Evolutionary conservation across 2,888 invertebrate species (phyloP).

Genomic region (Salticus scenicus): DNA sequence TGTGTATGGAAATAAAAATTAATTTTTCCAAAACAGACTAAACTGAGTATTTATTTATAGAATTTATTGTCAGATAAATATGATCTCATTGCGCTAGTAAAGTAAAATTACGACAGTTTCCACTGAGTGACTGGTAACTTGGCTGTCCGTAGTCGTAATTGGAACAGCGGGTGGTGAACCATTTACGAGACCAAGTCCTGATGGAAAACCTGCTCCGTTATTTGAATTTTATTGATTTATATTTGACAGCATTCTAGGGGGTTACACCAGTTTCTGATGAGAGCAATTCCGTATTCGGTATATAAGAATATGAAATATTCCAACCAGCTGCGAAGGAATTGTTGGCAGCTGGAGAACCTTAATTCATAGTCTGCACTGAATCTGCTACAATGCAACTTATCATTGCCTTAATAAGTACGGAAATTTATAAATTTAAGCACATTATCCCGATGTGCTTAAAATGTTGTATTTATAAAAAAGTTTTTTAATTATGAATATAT

Average conservation of each 20-base stretch:
- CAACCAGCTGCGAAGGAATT: background rate
- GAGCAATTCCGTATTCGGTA: background rate
- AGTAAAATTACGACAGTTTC: background rate
- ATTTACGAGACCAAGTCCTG: background rate
- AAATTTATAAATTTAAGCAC: too few relatives aligned
- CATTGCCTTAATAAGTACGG: too few relatives aligned
- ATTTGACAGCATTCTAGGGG: background rate
- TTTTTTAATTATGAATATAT: too few relatives aligned
- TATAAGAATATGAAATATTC: background rate
- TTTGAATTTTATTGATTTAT: conserved; percentile 12
- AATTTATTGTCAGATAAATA: too few relatives aligned
- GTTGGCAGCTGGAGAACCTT: background rate
- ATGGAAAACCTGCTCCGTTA: conserved; percentile 1
- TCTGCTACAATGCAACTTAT: too few relatives aligned
- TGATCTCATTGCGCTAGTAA: too few relatives aligned
- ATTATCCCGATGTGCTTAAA: too few relatives aligned
- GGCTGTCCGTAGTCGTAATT: background rate
- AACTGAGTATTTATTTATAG: too few relatives aligned
- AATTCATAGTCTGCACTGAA: too few relatives aligned
- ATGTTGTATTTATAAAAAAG: too few relatives aligned
- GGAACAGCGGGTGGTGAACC: background rate
- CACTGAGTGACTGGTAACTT: background rate
- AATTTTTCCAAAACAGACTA: too few relatives aligned
- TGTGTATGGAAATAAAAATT: too few relatives aligned
- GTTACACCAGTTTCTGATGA: background rate